phyloP scores from a whole-genome alignment of 2,113 vertebrate species.

The Rattus norvegicus region GRCr8 NC_086039.1:142659001-142659500 shows the following conservation, averaged over 20 bases:
- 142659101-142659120: neutral
- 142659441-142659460: neutral
- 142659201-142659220: neutral
- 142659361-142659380: too few species aligned
- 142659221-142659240: too few species aligned
- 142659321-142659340: too few species aligned
- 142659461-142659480: neutral
- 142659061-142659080: constrained; percentile 22
- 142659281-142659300: too few species aligned
- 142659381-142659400: too few species aligned
- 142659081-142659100: neutral
- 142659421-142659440: neutral
- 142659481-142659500: neutral
- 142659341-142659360: too few species aligned
- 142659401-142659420: neutral
- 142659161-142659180: neutral
- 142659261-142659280: too few species aligned
- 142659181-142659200: neutral
- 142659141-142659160: neutral
- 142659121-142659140: neutral
- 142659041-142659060: neutral
- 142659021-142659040: neutral
- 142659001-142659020: neutral
- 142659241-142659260: too few species aligned
- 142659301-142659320: too few species aligned